Evolutionary conservation across 2,113 vertebrate genomes (phyloP).

Genomic region (Puma concolor): DNA sequence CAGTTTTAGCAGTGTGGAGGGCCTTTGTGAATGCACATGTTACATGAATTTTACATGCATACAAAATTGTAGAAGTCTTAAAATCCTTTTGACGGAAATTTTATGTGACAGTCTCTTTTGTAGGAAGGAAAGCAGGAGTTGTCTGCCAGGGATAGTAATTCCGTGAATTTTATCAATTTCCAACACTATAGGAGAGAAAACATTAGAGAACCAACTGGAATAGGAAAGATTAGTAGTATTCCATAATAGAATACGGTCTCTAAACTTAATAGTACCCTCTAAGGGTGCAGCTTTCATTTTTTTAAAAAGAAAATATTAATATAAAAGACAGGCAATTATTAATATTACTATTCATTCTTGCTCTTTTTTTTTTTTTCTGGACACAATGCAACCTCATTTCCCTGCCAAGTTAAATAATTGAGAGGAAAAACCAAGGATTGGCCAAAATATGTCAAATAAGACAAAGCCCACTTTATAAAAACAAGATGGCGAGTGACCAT

Average conservation of each 20-base stretch:
- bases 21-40: not conserved
- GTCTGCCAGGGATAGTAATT: not conserved
- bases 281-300: not conserved
- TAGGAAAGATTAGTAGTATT: not conserved
- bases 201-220: not conserved
- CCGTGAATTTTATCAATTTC: not conserved
- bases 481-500: not conserved
- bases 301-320: not conserved
- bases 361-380: not conserved
- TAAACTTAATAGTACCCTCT: not conserved
- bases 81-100: slow-evolving; percentile 15
- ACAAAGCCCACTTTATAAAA: not conserved
- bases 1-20: not conserved
- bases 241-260: not conserved
- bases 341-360: not conserved
- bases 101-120: not conserved
- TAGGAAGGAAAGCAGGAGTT: not conserved
- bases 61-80: not conserved
- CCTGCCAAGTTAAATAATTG: not conserved
- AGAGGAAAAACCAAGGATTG: not conserved
- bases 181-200: not conserved
- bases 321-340: not conserved
- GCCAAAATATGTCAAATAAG: not conserved
- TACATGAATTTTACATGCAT: not conserved
- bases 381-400: not conserved